These are phyloP conservation scores for Atethmia centrago DNA, from an alignment of 2,888 invertebrate species.

Conservation along the genomic window DNA sequence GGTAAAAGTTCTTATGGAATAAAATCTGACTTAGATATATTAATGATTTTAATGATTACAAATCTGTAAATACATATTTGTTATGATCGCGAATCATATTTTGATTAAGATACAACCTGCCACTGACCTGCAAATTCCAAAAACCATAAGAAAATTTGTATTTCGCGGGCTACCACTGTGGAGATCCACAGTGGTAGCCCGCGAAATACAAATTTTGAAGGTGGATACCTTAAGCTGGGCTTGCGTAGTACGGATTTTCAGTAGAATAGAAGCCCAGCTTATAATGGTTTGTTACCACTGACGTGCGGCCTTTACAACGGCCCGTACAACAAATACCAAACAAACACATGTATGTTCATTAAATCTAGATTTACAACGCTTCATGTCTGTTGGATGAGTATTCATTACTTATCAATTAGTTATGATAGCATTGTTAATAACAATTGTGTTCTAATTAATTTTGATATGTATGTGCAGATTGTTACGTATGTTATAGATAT, in stretches of 20 bases:
- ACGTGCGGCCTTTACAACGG: neutral
- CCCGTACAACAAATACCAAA: neutral
- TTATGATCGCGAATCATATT: no score
- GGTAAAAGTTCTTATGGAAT: no score
- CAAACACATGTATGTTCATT: neutral
- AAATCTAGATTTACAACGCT: slow-evolving; percentile 3
- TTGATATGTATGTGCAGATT: neutral
- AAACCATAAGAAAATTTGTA: no score
- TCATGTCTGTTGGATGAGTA: slow-evolving; percentile 10
- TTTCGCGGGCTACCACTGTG: no score
- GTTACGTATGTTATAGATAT: neutral
- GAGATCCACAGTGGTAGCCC: no score
- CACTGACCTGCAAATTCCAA: no score
- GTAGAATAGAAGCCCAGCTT: neutral
- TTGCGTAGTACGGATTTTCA: neutral
- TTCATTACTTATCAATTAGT: slow-evolving; percentile 29
- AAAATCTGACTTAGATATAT: no score
- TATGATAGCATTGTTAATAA: slow-evolving; percentile 22
- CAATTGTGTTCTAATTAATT: slow-evolving; percentile 10
- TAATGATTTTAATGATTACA: no score
- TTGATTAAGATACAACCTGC: no score
- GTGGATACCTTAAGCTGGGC: no score
- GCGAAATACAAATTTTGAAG: no score
- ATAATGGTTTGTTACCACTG: neutral
- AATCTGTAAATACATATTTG: no score